phyloP scores from a whole-genome alignment of 2,797 vertebrate species.

The Otolemur crassicaudatus region DNA sequence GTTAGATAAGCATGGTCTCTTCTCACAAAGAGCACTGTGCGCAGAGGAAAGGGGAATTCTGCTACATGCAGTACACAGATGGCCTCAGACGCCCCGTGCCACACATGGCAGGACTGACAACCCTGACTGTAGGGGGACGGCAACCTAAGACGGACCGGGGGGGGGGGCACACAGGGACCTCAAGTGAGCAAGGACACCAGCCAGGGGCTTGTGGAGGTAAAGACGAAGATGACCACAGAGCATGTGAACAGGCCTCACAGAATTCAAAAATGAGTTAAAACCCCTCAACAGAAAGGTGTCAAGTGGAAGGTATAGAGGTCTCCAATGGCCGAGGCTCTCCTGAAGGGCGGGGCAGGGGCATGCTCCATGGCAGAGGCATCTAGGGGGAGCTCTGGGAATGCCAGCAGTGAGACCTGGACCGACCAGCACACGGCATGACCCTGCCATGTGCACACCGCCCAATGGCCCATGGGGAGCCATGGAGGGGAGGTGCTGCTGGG shows the following conservation, averaged over 20 bases:
- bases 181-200: neutral
- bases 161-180: neutral
- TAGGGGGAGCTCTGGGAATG: neutral
- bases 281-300: too few relatives aligned
- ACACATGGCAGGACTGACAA: neutral
- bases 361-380: neutral
- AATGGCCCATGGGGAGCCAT: accelerated
- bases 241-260: accelerated
- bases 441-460: neutral
- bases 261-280: too few relatives aligned
- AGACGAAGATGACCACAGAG: accelerated
- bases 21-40: neutral
- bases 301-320: too few relatives aligned
- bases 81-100: neutral
- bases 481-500: accelerated
- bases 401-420: neutral
- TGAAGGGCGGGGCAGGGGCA: accelerated
- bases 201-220: neutral
- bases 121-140: too few relatives aligned
- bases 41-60: too few relatives aligned
- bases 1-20: accelerated
- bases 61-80: neutral
- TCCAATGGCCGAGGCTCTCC: neutral
- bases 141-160: neutral
- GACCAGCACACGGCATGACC: neutral